Conservation (phyloP, 2,113 vertebrate genomes). For the Zingel zingel region DNA sequence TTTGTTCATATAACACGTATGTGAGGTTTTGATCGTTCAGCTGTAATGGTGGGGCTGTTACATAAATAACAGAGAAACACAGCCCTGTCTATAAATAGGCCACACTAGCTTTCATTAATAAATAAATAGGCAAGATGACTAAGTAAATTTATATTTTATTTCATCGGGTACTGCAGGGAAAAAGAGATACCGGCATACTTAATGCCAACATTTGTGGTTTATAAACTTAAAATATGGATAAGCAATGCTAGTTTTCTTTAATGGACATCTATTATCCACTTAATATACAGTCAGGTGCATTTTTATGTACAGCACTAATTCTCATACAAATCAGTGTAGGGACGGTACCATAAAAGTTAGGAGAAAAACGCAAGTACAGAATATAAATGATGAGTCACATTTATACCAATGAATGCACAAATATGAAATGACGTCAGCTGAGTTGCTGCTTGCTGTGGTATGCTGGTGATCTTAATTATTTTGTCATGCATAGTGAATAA, state of each 20-base stretch:
- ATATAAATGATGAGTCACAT: conserved; percentile 37
- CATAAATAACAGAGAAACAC: conserved; percentile 38
- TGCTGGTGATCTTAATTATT: conserved; percentile 40
- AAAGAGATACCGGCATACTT: background rate
- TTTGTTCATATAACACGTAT: background rate
- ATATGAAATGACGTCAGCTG: conserved; percentile 30
- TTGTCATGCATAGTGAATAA: conserved; percentile 40
- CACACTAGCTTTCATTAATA: conserved; percentile 26
- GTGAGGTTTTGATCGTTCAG: conserved; percentile 17
- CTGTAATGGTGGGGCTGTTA: conserved; percentile 12
- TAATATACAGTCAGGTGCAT: background rate
- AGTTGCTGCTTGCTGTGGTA: conserved; percentile 15
- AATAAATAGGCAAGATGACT: conserved; percentile 42
- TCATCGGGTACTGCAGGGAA: background rate
- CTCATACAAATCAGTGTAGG: background rate
- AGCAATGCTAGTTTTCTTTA: background rate
- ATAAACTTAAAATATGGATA: background rate
- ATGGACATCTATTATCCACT: background rate
- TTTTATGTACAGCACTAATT: background rate
- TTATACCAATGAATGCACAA: conserved; percentile 22
- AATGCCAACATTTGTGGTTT: conserved; percentile 6
- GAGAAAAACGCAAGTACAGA: conserved; percentile 4
- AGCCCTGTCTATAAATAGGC: background rate
- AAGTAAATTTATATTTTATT: conserved; percentile 39
- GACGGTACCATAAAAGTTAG: background rate